Percentiles rank a stretch among this genome's conserved stretches.
phyloP scores from a whole-genome alignment of 2,888 invertebrate genomes.

The Dinocampus coccinellae region DNA sequence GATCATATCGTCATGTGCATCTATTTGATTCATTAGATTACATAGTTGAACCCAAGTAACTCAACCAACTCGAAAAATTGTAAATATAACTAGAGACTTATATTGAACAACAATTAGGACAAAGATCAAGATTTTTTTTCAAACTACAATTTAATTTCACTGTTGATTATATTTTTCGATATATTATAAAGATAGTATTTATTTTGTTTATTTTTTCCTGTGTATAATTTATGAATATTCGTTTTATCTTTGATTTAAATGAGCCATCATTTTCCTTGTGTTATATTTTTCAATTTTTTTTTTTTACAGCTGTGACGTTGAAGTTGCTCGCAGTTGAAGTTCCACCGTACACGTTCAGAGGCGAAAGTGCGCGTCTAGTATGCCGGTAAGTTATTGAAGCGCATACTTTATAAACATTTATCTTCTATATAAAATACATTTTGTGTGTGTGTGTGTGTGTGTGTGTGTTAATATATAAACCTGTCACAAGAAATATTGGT shows the following conservation, averaged over 20 bases:
- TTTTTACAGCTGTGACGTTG: constrained; percentile 67
- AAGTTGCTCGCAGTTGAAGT: constrained; percentile 67
- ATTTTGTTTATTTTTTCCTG: too few relatives aligned
- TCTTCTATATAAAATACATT: too few relatives aligned
- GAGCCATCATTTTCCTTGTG: not conserved
- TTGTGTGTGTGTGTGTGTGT: not conserved
- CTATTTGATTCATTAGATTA: not conserved
- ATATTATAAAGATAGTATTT: too few relatives aligned
- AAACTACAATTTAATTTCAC: not conserved
- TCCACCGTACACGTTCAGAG: constrained; percentile 68
- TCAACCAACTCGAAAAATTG: not conserved
- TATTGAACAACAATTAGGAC: not conserved
- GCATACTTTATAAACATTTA: constrained; percentile 4
- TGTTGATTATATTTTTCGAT: too few relatives aligned
- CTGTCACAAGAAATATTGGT: too few relatives aligned
- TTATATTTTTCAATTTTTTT: too few relatives aligned
- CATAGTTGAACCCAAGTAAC: not conserved
- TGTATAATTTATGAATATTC: too few relatives aligned
- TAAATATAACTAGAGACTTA: not conserved
- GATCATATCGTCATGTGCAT: constrained; percentile 26
- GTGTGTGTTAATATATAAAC: too few relatives aligned
- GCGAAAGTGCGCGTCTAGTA: constrained; percentile 67
- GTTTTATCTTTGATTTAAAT: too few relatives aligned
- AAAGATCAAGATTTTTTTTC: not conserved
- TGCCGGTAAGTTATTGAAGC: constrained; percentile 65